Evolutionary conservation across 2,797 vertebrate species (phyloP).

Genomic region (Darevskia mixta): DNA sequence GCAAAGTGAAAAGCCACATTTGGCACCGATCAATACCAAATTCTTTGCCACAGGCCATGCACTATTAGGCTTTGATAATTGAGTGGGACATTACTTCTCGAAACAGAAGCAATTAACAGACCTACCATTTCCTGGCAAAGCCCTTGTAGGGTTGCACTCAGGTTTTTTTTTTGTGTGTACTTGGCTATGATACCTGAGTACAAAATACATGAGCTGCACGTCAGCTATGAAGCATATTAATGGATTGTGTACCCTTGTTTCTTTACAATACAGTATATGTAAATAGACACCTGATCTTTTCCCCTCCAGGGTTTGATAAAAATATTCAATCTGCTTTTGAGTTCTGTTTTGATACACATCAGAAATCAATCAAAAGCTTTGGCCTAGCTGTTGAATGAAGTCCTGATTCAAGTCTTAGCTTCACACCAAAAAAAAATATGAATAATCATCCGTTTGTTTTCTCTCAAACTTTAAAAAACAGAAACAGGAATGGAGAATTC

Average conservation of each 20-base stretch:
- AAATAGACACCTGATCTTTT: not conserved
- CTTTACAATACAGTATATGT: not conserved
- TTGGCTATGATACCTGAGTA: not conserved
- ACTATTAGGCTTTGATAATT: not conserved
- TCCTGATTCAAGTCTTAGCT: constrained; percentile 38
- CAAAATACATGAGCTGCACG: not conserved
- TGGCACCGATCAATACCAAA: constrained; percentile 26
- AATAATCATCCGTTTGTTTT: constrained; percentile 4
- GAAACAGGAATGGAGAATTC: constrained; percentile 41
- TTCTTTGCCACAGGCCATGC: constrained; percentile 13
- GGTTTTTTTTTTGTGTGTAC: not conserved
- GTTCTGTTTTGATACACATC: constrained; percentile 23
- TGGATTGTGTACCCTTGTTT: too few species aligned
- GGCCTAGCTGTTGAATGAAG: not conserved
- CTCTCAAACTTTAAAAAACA: constrained; percentile 44
- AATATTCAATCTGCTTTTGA: constrained; percentile 42
- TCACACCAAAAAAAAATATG: constrained; percentile 40
- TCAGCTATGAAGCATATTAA: not conserved
- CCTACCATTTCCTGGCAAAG: constrained; percentile 1
- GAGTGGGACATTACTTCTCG: not conserved
- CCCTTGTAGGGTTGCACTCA: not conserved
- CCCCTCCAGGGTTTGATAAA: not conserved
- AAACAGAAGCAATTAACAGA: constrained; percentile 25
- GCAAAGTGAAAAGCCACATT: constrained; percentile 36
- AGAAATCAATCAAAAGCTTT: constrained; percentile 2